Evolutionary conservation across 2,797 vertebrate genomes (phyloP).

Genomic region (Coregonus suidteri): DNA sequence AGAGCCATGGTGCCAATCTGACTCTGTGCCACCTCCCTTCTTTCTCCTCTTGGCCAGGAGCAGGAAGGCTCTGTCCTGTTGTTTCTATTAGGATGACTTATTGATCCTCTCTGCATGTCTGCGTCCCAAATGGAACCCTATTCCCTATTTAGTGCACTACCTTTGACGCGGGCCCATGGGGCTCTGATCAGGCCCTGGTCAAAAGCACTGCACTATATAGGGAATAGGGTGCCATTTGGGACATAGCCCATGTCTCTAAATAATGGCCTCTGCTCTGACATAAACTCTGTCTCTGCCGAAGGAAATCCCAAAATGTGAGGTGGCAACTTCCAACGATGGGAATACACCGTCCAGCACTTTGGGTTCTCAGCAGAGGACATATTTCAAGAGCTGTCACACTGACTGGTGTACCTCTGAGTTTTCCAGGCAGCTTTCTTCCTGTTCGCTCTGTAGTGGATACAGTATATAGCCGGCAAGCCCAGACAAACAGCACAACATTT

Average conservation of each 20-base stretch:
- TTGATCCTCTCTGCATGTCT: neutral
- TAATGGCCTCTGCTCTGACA: slow-evolving; percentile 45
- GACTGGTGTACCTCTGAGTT: slow-evolving; percentile 40
- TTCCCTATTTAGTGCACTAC: neutral
- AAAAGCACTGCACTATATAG: neutral
- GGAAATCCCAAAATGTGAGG: slow-evolving; percentile 26
- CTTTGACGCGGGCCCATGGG: neutral
- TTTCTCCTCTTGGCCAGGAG: neutral
- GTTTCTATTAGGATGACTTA: slow-evolving; percentile 43
- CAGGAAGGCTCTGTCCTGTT: slow-evolving; percentile 34
- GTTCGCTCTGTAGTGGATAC: neutral
- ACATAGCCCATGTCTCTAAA: slow-evolving; percentile 26
- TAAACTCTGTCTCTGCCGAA: slow-evolving; percentile 35
- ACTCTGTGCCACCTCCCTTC: slow-evolving; percentile 1
- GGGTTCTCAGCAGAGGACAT: slow-evolving; percentile 50
- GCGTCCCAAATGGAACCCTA: neutral
- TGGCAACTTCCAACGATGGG: slow-evolving; percentile 43
- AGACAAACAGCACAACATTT: slow-evolving; percentile 12
- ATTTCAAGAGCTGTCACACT: slow-evolving; percentile 51
- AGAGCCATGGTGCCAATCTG: slow-evolving; percentile 2
- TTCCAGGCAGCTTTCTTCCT: slow-evolving; percentile 32
- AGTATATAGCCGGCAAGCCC: neutral
- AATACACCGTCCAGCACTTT: slow-evolving; percentile 40
- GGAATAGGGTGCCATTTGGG: neutral
- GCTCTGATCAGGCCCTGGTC: neutral